Percentiles rank a stretch among this genome's conserved stretches.
phyloP scores from a whole-genome alignment of 2,888 invertebrate species.

The Vannuccia rotundouncinata region DNA sequence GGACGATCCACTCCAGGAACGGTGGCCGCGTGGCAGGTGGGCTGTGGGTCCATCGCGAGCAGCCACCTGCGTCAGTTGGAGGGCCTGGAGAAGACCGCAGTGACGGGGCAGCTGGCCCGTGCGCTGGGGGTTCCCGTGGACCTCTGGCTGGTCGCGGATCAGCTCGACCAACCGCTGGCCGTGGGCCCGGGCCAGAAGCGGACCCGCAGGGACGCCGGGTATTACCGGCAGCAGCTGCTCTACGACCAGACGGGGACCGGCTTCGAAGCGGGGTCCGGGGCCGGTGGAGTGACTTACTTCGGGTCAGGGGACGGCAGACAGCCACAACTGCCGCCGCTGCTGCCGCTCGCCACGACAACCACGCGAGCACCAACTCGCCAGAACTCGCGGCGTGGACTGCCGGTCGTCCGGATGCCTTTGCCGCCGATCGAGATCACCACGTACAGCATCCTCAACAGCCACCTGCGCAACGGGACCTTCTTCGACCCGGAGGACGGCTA shows the following conservation, averaged over 20 bases:
- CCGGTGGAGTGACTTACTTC: background rate
- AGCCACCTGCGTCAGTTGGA: background rate
- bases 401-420: background rate
- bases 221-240: background rate
- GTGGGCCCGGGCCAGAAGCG: background rate
- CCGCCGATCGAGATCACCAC: background rate
- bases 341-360: background rate
- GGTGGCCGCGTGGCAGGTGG: slow-evolving; percentile 7
- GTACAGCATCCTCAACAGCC: background rate
- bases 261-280: background rate
- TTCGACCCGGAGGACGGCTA: slow-evolving; percentile 5
- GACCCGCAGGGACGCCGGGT: background rate
- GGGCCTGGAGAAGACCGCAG: slow-evolving; percentile 13
- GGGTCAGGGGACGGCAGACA: background rate
- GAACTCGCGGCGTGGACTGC: background rate
- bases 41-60: slow-evolving; percentile 13
- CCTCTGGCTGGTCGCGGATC: background rate
- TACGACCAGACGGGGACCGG: slow-evolving; percentile 1
- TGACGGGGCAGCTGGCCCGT: background rate
- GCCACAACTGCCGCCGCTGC: background rate
- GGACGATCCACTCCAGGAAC: background rate
- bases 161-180: background rate
- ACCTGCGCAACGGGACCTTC: slow-evolving; percentile 8
- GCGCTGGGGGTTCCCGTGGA: background rate
- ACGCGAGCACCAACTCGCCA: background rate